These are phyloP conservation scores for Corbicula japonica DNA, from an alignment of 2,888 invertebrate genomes.

Conservation along the genomic window DNA sequence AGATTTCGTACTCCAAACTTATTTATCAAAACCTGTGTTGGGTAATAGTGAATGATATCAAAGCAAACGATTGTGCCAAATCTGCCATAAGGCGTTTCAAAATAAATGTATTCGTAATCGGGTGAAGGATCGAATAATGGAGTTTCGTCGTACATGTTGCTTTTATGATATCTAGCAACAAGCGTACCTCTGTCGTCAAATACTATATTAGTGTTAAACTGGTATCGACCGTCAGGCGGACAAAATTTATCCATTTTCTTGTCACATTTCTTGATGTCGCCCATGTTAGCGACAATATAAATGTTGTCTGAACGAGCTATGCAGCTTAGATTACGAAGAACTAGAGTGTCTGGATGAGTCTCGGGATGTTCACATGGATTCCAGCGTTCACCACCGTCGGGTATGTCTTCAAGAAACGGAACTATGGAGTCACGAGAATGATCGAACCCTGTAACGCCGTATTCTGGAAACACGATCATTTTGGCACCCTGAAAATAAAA, in stretches of 20 bases:
- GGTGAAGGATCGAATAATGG: slow-evolving; percentile 86
- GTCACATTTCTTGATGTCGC: slow-evolving; percentile 90
- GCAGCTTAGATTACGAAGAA: slow-evolving; percentile 86
- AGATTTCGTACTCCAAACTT: slow-evolving; percentile 89
- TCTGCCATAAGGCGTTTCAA: slow-evolving; percentile 78
- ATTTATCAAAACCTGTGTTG: slow-evolving; percentile 89
- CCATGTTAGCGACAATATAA: slow-evolving; percentile 91
- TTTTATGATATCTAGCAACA: slow-evolving; percentile 90
- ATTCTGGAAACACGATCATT: slow-evolving; percentile 93
- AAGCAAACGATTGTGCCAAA: slow-evolving; percentile 93
- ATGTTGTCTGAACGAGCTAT: slow-evolving; percentile 89
- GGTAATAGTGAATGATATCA: slow-evolving; percentile 92
- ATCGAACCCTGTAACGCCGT: slow-evolving; percentile 86
- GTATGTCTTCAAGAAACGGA: slow-evolving; percentile 75
- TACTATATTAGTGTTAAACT: slow-evolving; percentile 93
- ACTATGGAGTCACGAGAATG: slow-evolving; percentile 65
- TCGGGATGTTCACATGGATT: slow-evolving; percentile 73
- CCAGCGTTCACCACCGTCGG: slow-evolving; percentile 87
- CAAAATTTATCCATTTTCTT: slow-evolving; percentile 56
- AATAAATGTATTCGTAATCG: slow-evolving; percentile 64
- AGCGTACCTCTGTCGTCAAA: slow-evolving; percentile 91
- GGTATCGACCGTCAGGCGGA: slow-evolving; percentile 73
- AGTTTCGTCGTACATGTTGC: slow-evolving; percentile 87
- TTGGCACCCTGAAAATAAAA: slow-evolving; percentile 91
- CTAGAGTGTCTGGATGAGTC: slow-evolving; percentile 36